phyloP scores from a whole-genome alignment of 2,113 vertebrate genomes.

The Noctilio leporinus region DNA sequence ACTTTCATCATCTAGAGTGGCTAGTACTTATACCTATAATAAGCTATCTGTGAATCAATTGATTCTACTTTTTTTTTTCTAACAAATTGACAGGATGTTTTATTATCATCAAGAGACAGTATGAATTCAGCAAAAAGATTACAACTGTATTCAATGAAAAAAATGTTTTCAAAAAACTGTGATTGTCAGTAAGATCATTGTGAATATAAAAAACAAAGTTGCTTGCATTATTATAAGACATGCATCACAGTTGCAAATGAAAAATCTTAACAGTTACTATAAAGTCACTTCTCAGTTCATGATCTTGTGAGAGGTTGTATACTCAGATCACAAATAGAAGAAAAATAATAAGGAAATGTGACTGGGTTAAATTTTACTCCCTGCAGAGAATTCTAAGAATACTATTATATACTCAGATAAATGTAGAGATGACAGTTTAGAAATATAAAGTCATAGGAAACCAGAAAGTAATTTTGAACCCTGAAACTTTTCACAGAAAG shows the following conservation, averaged over 20 bases:
- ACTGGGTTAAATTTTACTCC: neutral
- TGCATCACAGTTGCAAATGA: neutral
- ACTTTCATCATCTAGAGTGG: neutral
- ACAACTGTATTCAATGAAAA: neutral
- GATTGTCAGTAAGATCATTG: neutral
- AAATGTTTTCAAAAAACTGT: neutral
- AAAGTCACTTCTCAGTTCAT: neutral
- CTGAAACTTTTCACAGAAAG: neutral
- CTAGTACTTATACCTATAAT: neutral
- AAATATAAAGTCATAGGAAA: neutral
- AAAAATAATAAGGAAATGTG: neutral
- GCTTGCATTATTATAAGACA: neutral
- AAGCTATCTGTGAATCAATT: neutral
- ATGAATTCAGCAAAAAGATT: neutral
- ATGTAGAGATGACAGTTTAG: neutral
- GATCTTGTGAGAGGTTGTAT: neutral
- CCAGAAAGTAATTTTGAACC: neutral
- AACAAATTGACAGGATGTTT: neutral
- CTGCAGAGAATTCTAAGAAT: neutral
- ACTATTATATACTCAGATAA: neutral
- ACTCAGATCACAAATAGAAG: neutral
- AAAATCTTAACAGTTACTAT: neutral
- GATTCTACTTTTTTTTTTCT: neutral
- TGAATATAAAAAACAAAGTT: neutral
- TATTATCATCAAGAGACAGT: neutral